These are phyloP conservation scores for Ormia ochracea DNA, from an alignment of 2,888 invertebrate genomes.

Conservation along the genomic window DNA sequence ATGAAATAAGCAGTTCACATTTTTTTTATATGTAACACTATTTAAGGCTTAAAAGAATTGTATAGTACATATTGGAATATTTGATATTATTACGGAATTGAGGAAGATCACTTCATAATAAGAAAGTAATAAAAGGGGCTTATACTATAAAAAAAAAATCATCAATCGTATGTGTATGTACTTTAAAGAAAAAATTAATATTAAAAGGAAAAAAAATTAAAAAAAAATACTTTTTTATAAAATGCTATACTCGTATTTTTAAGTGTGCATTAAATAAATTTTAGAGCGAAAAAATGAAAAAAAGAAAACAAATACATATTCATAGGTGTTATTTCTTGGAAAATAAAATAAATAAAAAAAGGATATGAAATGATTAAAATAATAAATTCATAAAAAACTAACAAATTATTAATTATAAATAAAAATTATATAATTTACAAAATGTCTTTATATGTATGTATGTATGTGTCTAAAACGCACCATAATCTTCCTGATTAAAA, in stretches of 20 bases:
- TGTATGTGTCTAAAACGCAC: constrained; percentile 63
- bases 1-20: not conserved
- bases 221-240: constrained; percentile 39
- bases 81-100: constrained; percentile 35
- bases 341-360: constrained; percentile 60
- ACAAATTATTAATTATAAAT: constrained; percentile 45
- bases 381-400: constrained; percentile 35
- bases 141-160: constrained; percentile 12
- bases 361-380: constrained; percentile 10
- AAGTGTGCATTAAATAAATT: constrained; percentile 68
- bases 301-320: constrained; percentile 55
- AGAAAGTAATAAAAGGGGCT: constrained; percentile 42
- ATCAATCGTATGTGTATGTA: constrained; percentile 46
- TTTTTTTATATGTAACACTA: not conserved
- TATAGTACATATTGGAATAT: constrained; percentile 8
- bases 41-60: not conserved
- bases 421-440: constrained; percentile 30
- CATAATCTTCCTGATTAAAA: constrained; percentile 58
- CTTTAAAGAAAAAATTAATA: constrained; percentile 22
- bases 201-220: not conserved
- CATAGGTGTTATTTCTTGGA: constrained; percentile 73
- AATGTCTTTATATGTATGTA: constrained; percentile 52
- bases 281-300: not conserved
- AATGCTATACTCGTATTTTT: constrained; percentile 69
- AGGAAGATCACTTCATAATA: constrained; percentile 25